These are phyloP conservation scores for Heliconius ethilla DNA, from an alignment of 2,888 invertebrate genomes.

Conservation along the genomic window DNA sequence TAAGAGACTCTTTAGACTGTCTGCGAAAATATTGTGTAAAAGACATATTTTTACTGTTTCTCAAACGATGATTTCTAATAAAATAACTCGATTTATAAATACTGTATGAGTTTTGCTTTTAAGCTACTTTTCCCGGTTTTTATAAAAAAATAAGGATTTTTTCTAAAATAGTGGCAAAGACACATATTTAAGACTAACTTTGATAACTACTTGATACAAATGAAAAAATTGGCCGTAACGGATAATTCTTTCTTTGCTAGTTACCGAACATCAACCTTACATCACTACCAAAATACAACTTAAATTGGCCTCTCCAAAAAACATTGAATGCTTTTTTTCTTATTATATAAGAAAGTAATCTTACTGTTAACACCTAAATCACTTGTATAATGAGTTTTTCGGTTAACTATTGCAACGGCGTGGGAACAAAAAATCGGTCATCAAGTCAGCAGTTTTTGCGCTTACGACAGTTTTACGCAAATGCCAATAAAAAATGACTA, in stretches of 20 bases:
- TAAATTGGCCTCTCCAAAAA: background rate
- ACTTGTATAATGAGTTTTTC: slow-evolving; percentile 26
- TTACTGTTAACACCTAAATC: slow-evolving; percentile 21
- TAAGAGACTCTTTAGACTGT: background rate
- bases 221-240: background rate
- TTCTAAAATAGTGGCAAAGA: background rate
- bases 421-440: slow-evolving; percentile 26
- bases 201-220: background rate
- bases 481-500: slow-evolving; percentile 2
- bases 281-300: slow-evolving; percentile 15
- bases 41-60: background rate
- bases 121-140: too few relatives aligned
- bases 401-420: slow-evolving; percentile 27
- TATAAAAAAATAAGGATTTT: background rate
- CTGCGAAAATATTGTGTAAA: background rate
- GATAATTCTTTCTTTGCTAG: background rate
- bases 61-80: background rate
- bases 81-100: background rate
- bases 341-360: slow-evolving; percentile 14
- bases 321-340: background rate
- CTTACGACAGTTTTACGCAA: slow-evolving; percentile 15
- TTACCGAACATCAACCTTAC: slow-evolving; percentile 1
- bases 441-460: slow-evolving; percentile 28
- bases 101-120: background rate
- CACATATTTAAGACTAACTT: background rate